Evolutionary conservation across 2,113 vertebrate genomes (phyloP).

Genomic region (Alethe diademata): DNA sequence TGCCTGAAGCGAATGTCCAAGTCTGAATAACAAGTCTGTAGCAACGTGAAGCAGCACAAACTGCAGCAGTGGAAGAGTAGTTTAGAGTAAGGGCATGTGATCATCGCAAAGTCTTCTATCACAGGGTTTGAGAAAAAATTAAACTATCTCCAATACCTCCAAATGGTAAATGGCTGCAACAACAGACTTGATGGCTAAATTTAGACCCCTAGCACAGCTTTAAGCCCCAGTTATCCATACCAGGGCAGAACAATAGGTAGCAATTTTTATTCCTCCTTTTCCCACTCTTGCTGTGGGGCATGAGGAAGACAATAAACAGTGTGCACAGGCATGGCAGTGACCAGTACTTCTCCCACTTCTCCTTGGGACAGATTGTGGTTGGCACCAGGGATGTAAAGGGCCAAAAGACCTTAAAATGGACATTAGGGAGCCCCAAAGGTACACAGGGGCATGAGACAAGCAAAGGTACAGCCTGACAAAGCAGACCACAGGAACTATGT

Average conservation of each 20-base stretch:
- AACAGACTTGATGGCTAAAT: background rate
- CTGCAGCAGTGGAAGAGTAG: background rate
- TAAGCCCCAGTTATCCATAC: background rate
- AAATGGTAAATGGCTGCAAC: background rate
- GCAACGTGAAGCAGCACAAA: background rate
- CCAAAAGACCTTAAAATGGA: background rate
- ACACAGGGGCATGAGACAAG: background rate
- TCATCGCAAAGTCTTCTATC: background rate
- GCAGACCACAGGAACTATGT: accelerated
- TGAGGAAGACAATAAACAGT: background rate
- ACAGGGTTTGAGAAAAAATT: background rate
- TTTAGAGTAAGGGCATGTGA: background rate
- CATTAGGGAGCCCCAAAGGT: background rate
- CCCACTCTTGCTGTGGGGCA: background rate
- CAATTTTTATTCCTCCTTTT: slow-evolving; percentile 1
- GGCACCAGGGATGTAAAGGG: background rate
- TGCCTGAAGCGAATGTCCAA: background rate
- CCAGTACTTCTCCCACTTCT: background rate
- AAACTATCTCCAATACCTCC: background rate
- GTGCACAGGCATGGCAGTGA: background rate
- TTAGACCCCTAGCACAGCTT: background rate
- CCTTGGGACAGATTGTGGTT: accelerated
- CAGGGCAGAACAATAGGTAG: background rate
- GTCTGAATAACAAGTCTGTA: background rate
- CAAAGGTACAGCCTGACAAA: background rate